A percentile compares a stretch with the other conserved stretches of the same genome.
Evolutionary conservation across 2,888 invertebrate species (phyloP).

Genomic region (Chrysina gloriosa): DNA sequence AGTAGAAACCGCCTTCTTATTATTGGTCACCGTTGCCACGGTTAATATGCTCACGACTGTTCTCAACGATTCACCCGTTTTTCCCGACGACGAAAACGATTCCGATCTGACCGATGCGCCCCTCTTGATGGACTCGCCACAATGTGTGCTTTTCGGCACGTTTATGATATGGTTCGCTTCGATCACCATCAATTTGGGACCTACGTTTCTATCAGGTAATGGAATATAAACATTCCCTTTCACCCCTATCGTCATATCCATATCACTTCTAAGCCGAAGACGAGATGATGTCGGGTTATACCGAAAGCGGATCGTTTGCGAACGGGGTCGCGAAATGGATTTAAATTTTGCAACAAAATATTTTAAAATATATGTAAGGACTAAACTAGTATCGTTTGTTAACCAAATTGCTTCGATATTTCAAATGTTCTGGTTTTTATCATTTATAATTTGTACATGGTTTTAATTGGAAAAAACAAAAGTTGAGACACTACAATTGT

Average conservation of each 20-base stretch:
- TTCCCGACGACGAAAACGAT: slow-evolving; percentile 82
- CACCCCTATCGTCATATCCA: slow-evolving; percentile 9
- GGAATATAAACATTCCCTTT: slow-evolving; percentile 32
- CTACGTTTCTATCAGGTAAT: slow-evolving; percentile 82
- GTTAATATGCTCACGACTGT: slow-evolving; percentile 91
- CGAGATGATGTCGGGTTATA: not conserved
- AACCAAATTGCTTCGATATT: too few relatives aligned
- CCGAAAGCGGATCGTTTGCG: not conserved
- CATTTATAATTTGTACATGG: too few relatives aligned
- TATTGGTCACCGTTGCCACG: slow-evolving; percentile 89
- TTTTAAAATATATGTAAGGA: too few relatives aligned
- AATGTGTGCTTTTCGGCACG: slow-evolving; percentile 90
- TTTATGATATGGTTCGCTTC: slow-evolving; percentile 96
- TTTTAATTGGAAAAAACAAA: too few relatives aligned
- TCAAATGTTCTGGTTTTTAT: too few relatives aligned
- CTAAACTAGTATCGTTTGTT: too few relatives aligned
- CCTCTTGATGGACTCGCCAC: slow-evolving; percentile 85
- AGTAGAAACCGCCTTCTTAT: slow-evolving; percentile 88
- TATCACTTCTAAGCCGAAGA: not conserved
- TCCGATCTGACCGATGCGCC: slow-evolving; percentile 76
- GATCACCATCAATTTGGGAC: slow-evolving; percentile 90
- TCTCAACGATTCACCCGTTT: slow-evolving; percentile 86
- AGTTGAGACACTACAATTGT: too few relatives aligned
- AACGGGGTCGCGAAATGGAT: not conserved
- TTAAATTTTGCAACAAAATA: too few relatives aligned